These are phyloP conservation scores for Montipora foliosa DNA, from an alignment of 64 coral and sea anemone genomes.

Conservation along the genomic window DNA sequence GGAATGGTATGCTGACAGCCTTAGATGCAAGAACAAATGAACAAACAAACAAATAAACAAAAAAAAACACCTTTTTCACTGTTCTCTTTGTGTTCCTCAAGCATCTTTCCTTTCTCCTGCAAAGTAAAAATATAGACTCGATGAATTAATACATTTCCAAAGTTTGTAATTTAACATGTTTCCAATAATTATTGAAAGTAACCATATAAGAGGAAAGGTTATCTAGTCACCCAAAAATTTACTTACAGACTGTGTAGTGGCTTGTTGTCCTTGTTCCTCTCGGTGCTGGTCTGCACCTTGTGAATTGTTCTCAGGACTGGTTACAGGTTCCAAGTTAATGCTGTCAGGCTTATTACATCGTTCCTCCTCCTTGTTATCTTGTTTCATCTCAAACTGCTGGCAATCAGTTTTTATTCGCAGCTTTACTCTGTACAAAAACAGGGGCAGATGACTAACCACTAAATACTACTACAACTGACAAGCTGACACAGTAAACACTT, in stretches of 20 bases:
- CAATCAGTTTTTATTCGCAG: constrained; percentile 91
- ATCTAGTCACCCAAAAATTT: not conserved
- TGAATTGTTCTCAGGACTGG: not conserved
- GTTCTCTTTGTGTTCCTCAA: not conserved
- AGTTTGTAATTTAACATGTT: not conserved
- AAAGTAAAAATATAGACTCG: not conserved
- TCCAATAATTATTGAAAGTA: too few relatives aligned
- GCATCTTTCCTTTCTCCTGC: not conserved
- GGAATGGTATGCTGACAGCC: not conserved
- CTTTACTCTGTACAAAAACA: constrained; percentile 65
- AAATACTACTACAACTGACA: too few relatives aligned
- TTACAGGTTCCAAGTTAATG: constrained; percentile 15
- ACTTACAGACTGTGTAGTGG: not conserved
- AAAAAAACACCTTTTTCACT: not conserved
- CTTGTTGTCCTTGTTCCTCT: not conserved
- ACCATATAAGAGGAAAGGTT: too few relatives aligned
- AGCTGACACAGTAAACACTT: too few relatives aligned
- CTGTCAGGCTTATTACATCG: constrained; percentile 3
- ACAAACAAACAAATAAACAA: not conserved
- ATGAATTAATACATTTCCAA: not conserved
- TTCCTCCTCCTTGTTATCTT: constrained; percentile 55
- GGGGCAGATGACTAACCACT: too few relatives aligned
- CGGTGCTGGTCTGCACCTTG: not conserved
- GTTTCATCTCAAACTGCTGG: constrained; percentile 90
- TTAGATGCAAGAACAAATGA: not conserved